phyloP scores from a whole-genome alignment of 2,797 vertebrate genomes.

The Pyrocephalus nanus region DNA sequence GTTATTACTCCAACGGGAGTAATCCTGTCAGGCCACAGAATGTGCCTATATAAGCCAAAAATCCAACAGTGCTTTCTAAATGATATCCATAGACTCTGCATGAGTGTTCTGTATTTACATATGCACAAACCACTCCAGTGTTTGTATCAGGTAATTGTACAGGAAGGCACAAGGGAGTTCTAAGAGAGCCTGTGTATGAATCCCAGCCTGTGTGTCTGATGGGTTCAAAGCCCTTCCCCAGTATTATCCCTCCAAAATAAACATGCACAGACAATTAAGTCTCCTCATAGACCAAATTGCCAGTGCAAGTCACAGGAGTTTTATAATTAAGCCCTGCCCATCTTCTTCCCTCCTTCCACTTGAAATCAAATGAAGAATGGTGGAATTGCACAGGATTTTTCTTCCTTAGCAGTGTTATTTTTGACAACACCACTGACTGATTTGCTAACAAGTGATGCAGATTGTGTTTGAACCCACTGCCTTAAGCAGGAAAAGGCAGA shows the following conservation, averaged over 20 bases:
- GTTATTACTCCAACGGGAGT: constrained; percentile 51
- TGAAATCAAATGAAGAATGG: neutral
- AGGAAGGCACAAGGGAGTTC: neutral
- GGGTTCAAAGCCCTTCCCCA: neutral
- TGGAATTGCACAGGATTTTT: accelerated
- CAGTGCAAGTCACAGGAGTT: neutral
- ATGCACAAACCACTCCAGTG: neutral
- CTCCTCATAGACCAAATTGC: neutral
- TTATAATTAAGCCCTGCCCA: neutral
- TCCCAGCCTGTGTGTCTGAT: neutral
- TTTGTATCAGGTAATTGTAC: neutral
- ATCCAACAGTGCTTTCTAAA: constrained; percentile 14
- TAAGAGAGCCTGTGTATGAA: neutral
- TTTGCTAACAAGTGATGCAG: neutral
- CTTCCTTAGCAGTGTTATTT: neutral
- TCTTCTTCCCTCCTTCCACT: neutral
- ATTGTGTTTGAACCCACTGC: neutral
- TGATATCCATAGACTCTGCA: neutral
- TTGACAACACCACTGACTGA: neutral
- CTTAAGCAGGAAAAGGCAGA: neutral
- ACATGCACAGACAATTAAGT: neutral
- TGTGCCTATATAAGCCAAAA: constrained; percentile 38
- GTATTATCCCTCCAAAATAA: neutral
- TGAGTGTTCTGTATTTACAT: neutral
- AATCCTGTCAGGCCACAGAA: constrained; percentile 61